Percentiles rank a stretch among this genome's conserved stretches.
Evolutionary conservation across 2,113 vertebrate species (phyloP).

Genomic region (Brachyhypopomus occidentalis): DNA sequence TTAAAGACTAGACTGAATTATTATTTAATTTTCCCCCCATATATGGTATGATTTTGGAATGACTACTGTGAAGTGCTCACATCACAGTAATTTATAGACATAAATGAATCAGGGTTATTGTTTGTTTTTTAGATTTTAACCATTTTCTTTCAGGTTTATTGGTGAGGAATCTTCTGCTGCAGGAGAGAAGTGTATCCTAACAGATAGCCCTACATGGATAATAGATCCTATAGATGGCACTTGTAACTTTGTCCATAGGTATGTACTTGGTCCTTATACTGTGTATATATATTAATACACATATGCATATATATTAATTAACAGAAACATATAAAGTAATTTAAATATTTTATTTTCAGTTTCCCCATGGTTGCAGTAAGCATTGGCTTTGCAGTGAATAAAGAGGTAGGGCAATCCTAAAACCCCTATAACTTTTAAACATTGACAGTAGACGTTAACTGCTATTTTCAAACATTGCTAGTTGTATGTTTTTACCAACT

Average conservation of each 20-base stretch:
- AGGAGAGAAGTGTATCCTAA: constrained; percentile 82
- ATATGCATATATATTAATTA: neutral
- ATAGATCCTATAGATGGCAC: constrained; percentile 90
- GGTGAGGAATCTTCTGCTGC: constrained; percentile 85
- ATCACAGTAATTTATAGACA: neutral
- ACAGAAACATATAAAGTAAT: neutral
- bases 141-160: constrained; percentile 77
- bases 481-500: neutral
- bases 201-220: constrained; percentile 83
- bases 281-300: neutral
- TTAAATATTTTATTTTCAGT: constrained; percentile 46
- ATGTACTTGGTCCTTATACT: constrained; percentile 18
- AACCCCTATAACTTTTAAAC: constrained; percentile 1
- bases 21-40: too few relatives aligned
- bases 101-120: neutral
- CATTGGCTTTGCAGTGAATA: constrained; percentile 87
- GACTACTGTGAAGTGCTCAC: too few relatives aligned
- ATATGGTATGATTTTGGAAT: too few relatives aligned
- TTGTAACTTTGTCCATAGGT: constrained; percentile 91
- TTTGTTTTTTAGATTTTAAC: neutral
- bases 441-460: neutral
- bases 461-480: neutral
- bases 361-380: constrained; percentile 85
- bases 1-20: too few relatives aligned
- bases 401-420: constrained; percentile 74